Evolutionary conservation across 1,140 invertebrate genomes (phyloP).

Genomic region (Papilio xuthus): DNA sequence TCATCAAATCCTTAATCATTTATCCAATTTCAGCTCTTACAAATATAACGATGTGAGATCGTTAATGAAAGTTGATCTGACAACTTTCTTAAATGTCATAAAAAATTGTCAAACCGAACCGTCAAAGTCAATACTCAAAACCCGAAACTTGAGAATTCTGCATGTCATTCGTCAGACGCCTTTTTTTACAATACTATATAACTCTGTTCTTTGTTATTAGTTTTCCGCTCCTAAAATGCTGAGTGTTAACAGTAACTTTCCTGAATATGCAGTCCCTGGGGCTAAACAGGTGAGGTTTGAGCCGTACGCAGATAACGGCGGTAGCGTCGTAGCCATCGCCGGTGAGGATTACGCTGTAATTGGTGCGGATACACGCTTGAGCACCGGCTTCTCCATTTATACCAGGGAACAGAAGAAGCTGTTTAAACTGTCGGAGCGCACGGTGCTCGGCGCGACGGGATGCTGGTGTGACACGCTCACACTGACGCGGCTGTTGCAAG

Average conservation of each 20-base stretch:
- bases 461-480: conserved; percentile 99
- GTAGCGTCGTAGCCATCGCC: conserved; percentile 95
- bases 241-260: conserved; percentile 79
- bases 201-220: not conserved
- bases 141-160: conserved; percentile 43
- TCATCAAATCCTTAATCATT: too few species aligned
- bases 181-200: conserved; percentile 31
- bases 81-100: not conserved
- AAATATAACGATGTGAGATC: too few species aligned
- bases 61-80: not conserved
- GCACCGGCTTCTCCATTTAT: conserved; percentile 94
- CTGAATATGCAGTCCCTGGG: conserved; percentile 85
- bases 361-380: conserved; percentile 96
- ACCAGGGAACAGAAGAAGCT: conserved; percentile 94
- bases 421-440: conserved; percentile 89
- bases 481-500: conserved; percentile 91
- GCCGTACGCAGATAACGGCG: conserved; percentile 90
- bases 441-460: conserved; percentile 94
- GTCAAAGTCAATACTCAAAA: conserved; percentile 24
- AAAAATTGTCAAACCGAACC: not conserved
- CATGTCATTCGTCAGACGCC: conserved; percentile 53
- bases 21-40: too few species aligned
- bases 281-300: conserved; percentile 85
- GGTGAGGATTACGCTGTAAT: conserved; percentile 95
- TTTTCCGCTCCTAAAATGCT: conserved; percentile 58